These are phyloP conservation scores for Nerophis ophidion DNA, from an alignment of 2,113 vertebrate genomes.

Conservation along the genomic window DNA sequence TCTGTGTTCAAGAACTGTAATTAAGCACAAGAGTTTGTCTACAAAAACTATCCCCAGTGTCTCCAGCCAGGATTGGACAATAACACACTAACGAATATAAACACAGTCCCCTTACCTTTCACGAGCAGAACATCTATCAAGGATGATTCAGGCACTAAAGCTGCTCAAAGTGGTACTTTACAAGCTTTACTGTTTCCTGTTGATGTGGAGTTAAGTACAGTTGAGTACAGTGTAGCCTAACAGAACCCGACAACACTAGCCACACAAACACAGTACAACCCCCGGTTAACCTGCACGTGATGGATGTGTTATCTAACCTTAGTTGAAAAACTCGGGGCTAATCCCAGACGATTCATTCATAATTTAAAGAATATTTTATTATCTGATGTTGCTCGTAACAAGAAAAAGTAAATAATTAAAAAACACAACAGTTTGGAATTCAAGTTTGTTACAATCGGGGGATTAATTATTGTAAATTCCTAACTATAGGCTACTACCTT, in stretches of 20 bases:
- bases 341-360: too few species aligned
- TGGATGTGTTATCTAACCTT: background rate
- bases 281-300: conserved; percentile 1
- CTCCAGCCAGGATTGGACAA: background rate
- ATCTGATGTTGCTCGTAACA: too few species aligned
- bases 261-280: conserved; percentile 6
- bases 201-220: conserved; percentile 23
- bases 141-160: conserved; percentile 36
- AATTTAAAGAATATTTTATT: too few species aligned
- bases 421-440: too few species aligned
- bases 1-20: conserved; percentile 3
- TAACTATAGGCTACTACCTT: too few species aligned
- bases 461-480: too few species aligned
- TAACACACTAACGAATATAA: conserved; percentile 5
- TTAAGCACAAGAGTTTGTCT: conserved; percentile 2
- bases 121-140: conserved; percentile 26
- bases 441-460: too few species aligned
- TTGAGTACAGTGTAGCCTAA: conserved; percentile 1
- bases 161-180: conserved; percentile 18
- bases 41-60: conserved; percentile 2
- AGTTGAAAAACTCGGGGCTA: background rate
- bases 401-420: too few species aligned
- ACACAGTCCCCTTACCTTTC: conserved; percentile 8
- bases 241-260: background rate
- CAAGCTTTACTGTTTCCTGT: conserved; percentile 43